Percentiles rank a stretch among this genome's conserved stretches.
phyloP scores from a whole-genome alignment of 2,888 invertebrate genomes.

The Cryptocephalus moraei region DNA sequence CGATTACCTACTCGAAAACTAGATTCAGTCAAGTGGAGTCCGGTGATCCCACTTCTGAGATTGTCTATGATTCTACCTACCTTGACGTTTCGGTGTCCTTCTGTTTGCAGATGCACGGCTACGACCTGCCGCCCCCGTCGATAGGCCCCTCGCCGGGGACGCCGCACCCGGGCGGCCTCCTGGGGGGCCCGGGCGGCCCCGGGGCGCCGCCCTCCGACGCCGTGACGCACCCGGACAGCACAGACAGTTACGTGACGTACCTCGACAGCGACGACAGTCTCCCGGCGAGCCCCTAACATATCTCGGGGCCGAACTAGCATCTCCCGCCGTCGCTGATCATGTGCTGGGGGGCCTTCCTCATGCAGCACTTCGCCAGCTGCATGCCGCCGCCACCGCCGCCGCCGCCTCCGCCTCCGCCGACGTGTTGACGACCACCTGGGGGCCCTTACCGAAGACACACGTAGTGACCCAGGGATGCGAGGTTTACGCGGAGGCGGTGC shows the following conservation, averaged over 20 bases:
- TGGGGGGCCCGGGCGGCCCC: conserved; percentile 45
- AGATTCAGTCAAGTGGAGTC: no score
- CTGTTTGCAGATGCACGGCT: conserved; percentile 78
- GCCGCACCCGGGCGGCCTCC: conserved; percentile 43
- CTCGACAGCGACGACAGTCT: conserved; percentile 80
- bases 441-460: no score
- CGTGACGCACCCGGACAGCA: conserved; percentile 68
- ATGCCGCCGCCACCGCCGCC: conserved; percentile 1
- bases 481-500: no score
- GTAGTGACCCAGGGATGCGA: no score
- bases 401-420: conserved; percentile 3
- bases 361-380: conserved; percentile 10
- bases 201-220: conserved; percentile 51
- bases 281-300: conserved; percentile 60
- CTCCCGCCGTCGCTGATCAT: conserved; percentile 7
- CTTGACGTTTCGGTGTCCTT: no score
- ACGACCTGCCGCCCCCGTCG: conserved; percentile 53
- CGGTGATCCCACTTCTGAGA: no score
- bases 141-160: conserved; percentile 43
- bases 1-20: no score
- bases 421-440: conserved; percentile 1
- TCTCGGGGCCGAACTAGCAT: conserved; percentile 16
- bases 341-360: conserved; percentile 15
- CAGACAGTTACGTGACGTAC: conserved; percentile 87
- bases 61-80: no score